phyloP scores from a whole-genome alignment of 2,888 invertebrate species.

The Conus canariensis region DNA sequence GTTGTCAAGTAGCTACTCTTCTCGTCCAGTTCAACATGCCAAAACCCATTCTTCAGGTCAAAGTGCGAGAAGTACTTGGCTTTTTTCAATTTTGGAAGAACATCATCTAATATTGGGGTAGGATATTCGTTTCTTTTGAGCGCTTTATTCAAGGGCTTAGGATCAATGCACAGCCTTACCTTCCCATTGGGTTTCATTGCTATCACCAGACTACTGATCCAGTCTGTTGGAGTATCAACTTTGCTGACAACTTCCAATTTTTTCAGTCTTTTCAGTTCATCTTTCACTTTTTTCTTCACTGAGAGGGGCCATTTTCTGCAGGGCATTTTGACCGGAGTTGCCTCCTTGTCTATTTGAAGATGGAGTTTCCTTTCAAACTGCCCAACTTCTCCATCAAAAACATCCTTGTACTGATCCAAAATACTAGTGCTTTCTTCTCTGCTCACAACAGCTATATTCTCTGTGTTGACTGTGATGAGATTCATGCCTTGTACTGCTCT shows the following conservation, averaged over 20 bases:
- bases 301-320: slow-evolving; percentile 12
- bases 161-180: too few relatives aligned
- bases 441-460: too few relatives aligned
- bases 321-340: background rate
- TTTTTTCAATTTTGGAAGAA: too few relatives aligned
- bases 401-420: background rate
- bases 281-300: background rate
- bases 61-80: too few relatives aligned
- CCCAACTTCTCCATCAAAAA: background rate
- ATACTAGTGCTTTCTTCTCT: background rate
- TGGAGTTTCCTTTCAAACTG: background rate
- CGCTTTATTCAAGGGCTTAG: too few relatives aligned
- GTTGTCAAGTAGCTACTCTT: too few relatives aligned
- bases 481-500: background rate
- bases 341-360: background rate
- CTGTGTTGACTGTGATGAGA: background rate
- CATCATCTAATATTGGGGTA: too few relatives aligned
- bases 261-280: background rate
- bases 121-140: too few relatives aligned
- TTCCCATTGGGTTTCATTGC: background rate
- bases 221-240: background rate
- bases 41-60: too few relatives aligned
- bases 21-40: too few relatives aligned
- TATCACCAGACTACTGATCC: background rate
- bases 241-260: background rate